A percentile compares a stretch with the other conserved stretches of the same genome.
These are phyloP conservation scores for Lasioglossum baleicum DNA, from an alignment of 1,140 invertebrate species.

Conservation along the genomic window DNA sequence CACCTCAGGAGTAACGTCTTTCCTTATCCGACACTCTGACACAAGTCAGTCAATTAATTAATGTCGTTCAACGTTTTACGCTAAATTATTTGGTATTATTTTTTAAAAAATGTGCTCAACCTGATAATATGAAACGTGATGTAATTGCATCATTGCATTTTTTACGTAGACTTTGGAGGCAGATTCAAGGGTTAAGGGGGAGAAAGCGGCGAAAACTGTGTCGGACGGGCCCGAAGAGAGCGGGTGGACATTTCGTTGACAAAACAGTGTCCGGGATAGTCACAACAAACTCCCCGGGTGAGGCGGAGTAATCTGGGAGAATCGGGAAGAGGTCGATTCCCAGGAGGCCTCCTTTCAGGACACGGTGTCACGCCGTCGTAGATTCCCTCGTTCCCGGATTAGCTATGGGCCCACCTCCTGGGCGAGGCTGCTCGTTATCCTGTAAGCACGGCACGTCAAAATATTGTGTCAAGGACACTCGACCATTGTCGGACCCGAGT, in stretches of 20 bases:
- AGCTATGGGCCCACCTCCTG: slow-evolving; percentile 25
- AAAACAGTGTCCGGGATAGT: slow-evolving; percentile 48
- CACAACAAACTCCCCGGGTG: slow-evolving; percentile 56
- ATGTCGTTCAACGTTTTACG: too few relatives aligned
- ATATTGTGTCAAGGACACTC: slow-evolving; percentile 70
- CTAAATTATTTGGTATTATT: too few relatives aligned
- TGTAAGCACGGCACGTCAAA: slow-evolving; percentile 53
- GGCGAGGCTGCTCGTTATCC: slow-evolving; percentile 18
- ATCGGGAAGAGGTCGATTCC: slow-evolving; percentile 34
- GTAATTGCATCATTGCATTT: too few relatives aligned
- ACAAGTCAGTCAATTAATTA: too few relatives aligned
- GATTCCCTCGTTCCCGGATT: slow-evolving; percentile 40
- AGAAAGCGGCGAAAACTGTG: not conserved
- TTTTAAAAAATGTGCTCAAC: too few relatives aligned
- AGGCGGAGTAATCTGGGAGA: not conserved
- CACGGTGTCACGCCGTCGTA: slow-evolving; percentile 2
- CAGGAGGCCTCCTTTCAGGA: slow-evolving; percentile 37
- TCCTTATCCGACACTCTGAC: too few relatives aligned
- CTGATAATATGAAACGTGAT: too few relatives aligned
- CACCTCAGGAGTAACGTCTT: too few relatives aligned
- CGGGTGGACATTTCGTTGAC: slow-evolving; percentile 41
- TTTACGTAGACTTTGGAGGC: too few relatives aligned
- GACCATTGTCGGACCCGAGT: not conserved
- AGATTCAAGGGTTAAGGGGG: too few relatives aligned
- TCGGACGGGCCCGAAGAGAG: not conserved